These are phyloP conservation scores for Deilephila porcellus DNA, from an alignment of 2,888 invertebrate genomes.

Conservation along the genomic window DNA sequence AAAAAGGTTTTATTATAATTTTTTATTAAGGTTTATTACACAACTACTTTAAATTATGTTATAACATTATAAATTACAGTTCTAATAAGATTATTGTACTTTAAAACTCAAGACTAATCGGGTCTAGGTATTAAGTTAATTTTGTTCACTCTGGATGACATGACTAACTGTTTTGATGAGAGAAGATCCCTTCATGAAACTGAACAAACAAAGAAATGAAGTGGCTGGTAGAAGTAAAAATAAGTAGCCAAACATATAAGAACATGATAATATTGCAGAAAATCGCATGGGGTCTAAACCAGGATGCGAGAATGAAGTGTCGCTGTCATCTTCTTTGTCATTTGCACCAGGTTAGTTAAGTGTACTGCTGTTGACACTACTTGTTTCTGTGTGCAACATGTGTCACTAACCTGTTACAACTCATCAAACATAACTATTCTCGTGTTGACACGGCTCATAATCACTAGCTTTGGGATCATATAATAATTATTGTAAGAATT, in stretches of 20 bases:
- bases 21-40: too few relatives aligned
- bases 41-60: too few relatives aligned
- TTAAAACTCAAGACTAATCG: too few relatives aligned
- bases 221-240: conserved; percentile 9
- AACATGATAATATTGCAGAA: conserved; percentile 80
- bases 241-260: conserved; percentile 59
- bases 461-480: conserved; percentile 53
- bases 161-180: background rate
- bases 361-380: conserved; percentile 78
- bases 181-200: background rate
- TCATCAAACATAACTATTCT: conserved; percentile 53
- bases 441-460: conserved; percentile 58
- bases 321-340: conserved; percentile 82
- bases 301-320: conserved; percentile 82
- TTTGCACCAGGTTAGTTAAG: conserved; percentile 84
- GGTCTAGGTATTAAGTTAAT: too few relatives aligned
- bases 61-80: too few relatives aligned
- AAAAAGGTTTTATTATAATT: too few relatives aligned
- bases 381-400: conserved; percentile 79
- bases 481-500: conserved; percentile 9
- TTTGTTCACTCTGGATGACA: background rate
- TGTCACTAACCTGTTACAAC: conserved; percentile 78
- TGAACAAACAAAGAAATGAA: background rate
- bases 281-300: conserved; percentile 83
- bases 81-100: too few relatives aligned